phyloP scores from a whole-genome alignment of 2,888 invertebrate species.

The Nemotelus nigrinus region DNA sequence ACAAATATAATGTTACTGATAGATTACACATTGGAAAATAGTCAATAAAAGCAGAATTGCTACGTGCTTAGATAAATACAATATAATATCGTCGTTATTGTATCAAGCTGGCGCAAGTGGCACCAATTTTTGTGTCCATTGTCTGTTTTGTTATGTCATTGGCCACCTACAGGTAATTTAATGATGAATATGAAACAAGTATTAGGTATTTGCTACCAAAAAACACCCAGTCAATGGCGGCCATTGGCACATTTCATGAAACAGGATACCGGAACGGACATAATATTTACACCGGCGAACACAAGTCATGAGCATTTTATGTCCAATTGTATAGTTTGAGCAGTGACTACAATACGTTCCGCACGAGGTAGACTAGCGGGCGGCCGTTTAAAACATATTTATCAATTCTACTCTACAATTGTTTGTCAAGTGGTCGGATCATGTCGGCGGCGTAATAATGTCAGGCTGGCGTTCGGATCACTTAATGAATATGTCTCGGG shows the following conservation, averaged over 20 bases:
- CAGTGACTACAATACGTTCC: too few species aligned
- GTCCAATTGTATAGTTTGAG: too few species aligned
- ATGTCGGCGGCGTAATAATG: constrained; percentile 60
- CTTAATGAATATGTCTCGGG: constrained; percentile 83
- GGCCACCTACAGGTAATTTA: too few species aligned
- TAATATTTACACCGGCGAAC: too few species aligned
- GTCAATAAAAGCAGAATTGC: not conserved
- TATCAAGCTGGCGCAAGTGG: not conserved
- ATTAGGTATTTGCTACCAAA: too few species aligned
- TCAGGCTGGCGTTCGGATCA: constrained; percentile 62
- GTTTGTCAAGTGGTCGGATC: constrained; percentile 53
- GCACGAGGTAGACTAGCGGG: too few species aligned
- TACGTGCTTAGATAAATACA: not conserved
- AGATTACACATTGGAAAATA: not conserved
- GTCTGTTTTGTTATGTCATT: not conserved
- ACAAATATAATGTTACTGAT: not conserved
- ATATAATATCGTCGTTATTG: not conserved
- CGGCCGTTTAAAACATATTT: too few species aligned
- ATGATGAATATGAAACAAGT: too few species aligned
- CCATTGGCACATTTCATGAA: too few species aligned
- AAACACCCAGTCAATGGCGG: too few species aligned
- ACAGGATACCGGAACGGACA: too few species aligned
- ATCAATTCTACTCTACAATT: not conserved
- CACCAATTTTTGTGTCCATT: not conserved
- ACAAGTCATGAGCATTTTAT: too few species aligned